Base-by-base conservation (phyloP, 2,797 vertebrate species). In the Ceryle rudis region DNA sequence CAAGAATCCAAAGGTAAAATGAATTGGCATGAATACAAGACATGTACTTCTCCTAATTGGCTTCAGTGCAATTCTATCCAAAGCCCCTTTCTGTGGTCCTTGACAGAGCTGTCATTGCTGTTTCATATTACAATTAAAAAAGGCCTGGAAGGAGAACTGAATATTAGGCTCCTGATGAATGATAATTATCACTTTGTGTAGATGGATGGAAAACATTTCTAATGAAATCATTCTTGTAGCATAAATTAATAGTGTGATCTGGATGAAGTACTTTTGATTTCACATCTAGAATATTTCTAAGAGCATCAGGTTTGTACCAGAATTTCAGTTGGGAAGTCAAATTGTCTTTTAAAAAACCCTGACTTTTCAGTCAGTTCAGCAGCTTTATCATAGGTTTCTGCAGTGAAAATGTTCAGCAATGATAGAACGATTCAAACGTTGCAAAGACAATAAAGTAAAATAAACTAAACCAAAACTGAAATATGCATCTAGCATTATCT, bases 241-340 rank as follows among this genome's bases (percentile, higher is more conserved):
- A 26, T 81, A 96, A 95, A 91, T 95, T 31, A 54, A 81, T 86
- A 91, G 66, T 96, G 73, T 73, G 72, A 86, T 81, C 73, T 49
- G 82, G 46, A 88, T 94, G 78, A 92, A 92, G 17, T 33, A 66
- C n/a, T 91, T 97, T 44, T 81, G 69, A 94, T 89, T 95, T 95
- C 51, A 51, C 31, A 31, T 80, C 77, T 91, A 44, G 46, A 86
- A 3, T 65, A 44, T 90, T 93, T 95, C 64, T 86, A 60, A 82
- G 44, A 77, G 42, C 52, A 89, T 60, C 19, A 49, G 37, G 41
- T 69, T 92, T 44, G 64, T 75, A 65, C 39, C 87, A 86, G 41
- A 89, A 82, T 72, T 91, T 80, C 41, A 66, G 61, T 67, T 35
- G 23, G 49, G 39, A 62, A 44, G 42, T 80, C 64, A 78, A 84